phyloP scores from a whole-genome alignment of 1,140 invertebrate species.

The Antheraea pernyi region DNA sequence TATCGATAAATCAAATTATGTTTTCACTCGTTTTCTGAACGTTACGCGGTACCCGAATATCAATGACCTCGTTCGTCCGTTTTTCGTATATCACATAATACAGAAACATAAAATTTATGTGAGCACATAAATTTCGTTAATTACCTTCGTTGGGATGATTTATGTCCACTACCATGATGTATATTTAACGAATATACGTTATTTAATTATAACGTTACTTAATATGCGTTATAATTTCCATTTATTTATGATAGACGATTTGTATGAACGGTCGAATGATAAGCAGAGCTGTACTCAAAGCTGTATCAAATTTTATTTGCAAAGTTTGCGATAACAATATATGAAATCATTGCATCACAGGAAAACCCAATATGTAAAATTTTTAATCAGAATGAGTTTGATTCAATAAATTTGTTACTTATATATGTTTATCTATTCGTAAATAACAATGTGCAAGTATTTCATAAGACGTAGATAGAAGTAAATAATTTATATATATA shows the following conservation, averaged over 20 bases:
- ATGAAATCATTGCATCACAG: too few relatives aligned
- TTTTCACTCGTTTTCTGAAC: not conserved
- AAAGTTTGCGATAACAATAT: too few relatives aligned
- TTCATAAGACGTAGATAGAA: too few relatives aligned
- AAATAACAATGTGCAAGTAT: too few relatives aligned
- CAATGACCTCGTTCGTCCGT: conserved; percentile 31
- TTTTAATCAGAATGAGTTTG: too few relatives aligned
- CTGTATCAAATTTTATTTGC: too few relatives aligned
- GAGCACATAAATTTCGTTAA: conserved; percentile 67
- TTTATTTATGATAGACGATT: not conserved
- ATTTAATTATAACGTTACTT: not conserved
- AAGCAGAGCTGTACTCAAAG: too few relatives aligned
- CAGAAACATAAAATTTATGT: conserved; percentile 55
- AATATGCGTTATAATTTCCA: not conserved
- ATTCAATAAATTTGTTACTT: too few relatives aligned
- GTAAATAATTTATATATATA: too few relatives aligned
- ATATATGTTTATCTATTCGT: too few relatives aligned
- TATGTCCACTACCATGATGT: conserved; percentile 38
- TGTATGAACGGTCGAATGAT: not conserved
- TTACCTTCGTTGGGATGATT: conserved; percentile 59
- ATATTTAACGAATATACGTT: not conserved
- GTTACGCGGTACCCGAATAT: conserved; percentile 17
- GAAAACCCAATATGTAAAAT: too few relatives aligned
- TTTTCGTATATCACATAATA: conserved; percentile 37
- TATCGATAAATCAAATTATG: not conserved